phyloP scores from a whole-genome alignment of 2,113 vertebrate genomes.

The Alces alces region DNA sequence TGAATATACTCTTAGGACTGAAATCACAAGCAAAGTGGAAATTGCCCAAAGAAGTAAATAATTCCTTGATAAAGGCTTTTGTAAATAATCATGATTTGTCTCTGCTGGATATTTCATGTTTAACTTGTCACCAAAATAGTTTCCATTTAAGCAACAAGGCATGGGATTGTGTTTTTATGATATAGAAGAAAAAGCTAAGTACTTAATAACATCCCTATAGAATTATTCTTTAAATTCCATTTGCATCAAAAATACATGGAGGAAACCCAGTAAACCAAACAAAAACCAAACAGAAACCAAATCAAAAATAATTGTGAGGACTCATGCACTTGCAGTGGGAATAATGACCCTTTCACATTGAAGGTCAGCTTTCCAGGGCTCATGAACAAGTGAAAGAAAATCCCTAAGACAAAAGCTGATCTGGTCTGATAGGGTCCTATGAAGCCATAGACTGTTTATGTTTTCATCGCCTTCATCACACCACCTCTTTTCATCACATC shows the following conservation, averaged over 20 bases:
- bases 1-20: conserved; percentile 29
- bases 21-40: conserved; percentile 53
- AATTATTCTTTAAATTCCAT: conserved; percentile 72
- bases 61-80: conserved; percentile 28
- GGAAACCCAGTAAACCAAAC: conserved; percentile 56
- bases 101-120: conserved; percentile 58
- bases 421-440: neutral
- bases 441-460: neutral
- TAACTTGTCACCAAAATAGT: conserved; percentile 35
- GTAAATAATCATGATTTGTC: conserved; percentile 47
- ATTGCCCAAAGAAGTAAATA: conserved; percentile 62
- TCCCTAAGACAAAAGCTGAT: conserved; percentile 18
- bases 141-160: conserved; percentile 46
- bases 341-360: neutral
- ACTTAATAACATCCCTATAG: conserved; percentile 64
- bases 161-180: conserved; percentile 37
- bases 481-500: neutral
- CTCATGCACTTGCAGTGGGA: neutral
- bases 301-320: conserved; percentile 51
- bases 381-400: neutral
- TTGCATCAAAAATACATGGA: conserved; percentile 28
- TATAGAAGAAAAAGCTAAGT: conserved; percentile 60
- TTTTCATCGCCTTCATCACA: neutral
- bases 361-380: neutral
- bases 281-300: conserved; percentile 34